Conservation (phyloP, 2,888 invertebrate species). For the Drosophila emarginata region DNA sequence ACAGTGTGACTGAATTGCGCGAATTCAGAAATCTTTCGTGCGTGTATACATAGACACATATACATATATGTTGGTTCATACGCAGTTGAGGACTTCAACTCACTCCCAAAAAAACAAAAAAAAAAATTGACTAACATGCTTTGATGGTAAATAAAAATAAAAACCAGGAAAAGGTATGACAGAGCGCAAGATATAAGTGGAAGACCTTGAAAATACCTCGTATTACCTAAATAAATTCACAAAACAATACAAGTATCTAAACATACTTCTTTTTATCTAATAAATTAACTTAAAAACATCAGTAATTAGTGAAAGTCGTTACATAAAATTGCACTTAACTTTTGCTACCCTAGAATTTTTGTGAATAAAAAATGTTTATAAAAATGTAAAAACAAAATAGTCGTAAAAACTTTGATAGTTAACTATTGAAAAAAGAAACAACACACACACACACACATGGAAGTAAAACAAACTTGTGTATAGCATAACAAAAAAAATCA, state of each 20-base stretch:
- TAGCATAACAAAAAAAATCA: background rate
- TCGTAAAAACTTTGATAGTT: constrained; percentile 55
- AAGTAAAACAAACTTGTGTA: constrained; percentile 53
- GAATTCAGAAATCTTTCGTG: constrained; percentile 66
- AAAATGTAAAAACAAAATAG: constrained; percentile 19
- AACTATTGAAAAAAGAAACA: constrained; percentile 28
- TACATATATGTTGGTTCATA: constrained; percentile 12
- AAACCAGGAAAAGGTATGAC: background rate
- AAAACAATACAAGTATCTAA: background rate
- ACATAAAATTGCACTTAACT: background rate
- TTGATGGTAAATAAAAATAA: background rate
- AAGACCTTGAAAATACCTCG: background rate
- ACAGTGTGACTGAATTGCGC: constrained; percentile 18
- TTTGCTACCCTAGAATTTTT: background rate
- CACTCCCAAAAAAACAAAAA: background rate
- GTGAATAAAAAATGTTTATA: background rate
- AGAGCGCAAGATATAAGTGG: background rate
- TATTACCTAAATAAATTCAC: background rate
- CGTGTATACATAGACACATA: constrained; percentile 45
- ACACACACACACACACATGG: constrained; percentile 18
- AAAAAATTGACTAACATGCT: background rate
- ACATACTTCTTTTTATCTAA: no score
- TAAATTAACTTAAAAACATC: no score
- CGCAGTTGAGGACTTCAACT: background rate
- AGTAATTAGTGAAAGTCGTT: background rate